phyloP scores from a whole-genome alignment of 1,140 invertebrate genomes.

The Notospermus geniculatus region DNA sequence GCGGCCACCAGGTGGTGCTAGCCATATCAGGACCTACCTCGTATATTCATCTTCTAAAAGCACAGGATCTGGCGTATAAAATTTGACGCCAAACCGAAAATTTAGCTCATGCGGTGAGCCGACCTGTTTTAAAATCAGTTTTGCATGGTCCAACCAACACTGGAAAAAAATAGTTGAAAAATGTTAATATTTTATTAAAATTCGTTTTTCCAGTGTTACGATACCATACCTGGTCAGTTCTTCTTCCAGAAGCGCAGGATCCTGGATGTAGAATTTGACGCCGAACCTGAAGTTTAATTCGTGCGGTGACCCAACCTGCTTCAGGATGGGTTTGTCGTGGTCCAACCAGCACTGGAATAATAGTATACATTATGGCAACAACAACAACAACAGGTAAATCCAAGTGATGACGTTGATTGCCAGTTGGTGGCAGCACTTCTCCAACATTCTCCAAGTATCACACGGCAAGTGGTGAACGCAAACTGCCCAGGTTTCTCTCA shows the following conservation, averaged over 20 bases:
- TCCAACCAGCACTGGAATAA: conserved; percentile 88
- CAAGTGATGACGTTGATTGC: too few species aligned
- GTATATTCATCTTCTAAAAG: conserved; percentile 99
- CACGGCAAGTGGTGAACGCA: too few species aligned
- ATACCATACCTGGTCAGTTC: conserved; percentile 81
- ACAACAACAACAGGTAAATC: too few species aligned
- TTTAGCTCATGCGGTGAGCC: conserved; percentile 64
- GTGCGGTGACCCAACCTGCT: conserved; percentile 84
- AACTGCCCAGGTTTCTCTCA: too few species aligned
- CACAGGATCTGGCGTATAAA: conserved; percentile 97
- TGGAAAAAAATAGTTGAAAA: conserved; percentile 29
- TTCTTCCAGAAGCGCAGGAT: conserved; percentile 95
- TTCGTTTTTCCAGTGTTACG: background rate
- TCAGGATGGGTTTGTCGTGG: conserved; percentile 90
- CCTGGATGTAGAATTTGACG: conserved; percentile 98
- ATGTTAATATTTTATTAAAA: too few species aligned
- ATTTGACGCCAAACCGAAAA: conserved; percentile 76
- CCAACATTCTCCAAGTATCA: too few species aligned
- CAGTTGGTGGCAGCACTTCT: too few species aligned
- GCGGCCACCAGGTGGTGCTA: too few species aligned
- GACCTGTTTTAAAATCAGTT: conserved; percentile 91
- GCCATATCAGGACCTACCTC: conserved; percentile 55
- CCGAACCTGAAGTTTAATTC: conserved; percentile 55
- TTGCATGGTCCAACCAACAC: conserved; percentile 98
- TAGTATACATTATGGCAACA: too few species aligned